These are phyloP conservation scores for Polymixis flavicincta DNA, from an alignment of 2,888 invertebrate species.

Conservation along the genomic window DNA sequence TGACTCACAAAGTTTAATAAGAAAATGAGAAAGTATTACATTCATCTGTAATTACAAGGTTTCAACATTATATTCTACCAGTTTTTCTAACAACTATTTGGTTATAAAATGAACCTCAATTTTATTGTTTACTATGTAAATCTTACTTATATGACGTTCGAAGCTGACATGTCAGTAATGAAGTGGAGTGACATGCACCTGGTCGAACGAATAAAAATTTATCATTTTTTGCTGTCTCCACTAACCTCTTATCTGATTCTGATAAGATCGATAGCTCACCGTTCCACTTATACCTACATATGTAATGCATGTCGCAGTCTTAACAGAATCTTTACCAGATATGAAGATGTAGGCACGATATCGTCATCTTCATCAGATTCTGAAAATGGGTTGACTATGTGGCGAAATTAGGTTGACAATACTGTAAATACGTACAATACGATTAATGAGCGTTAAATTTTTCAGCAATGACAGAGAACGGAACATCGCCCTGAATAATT, in stretches of 20 bases:
- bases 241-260: background rate
- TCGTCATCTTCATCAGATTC: background rate
- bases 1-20: too few species aligned
- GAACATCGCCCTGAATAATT: conserved; percentile 23
- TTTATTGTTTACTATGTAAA: too few species aligned
- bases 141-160: background rate
- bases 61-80: too few species aligned
- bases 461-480: conserved; percentile 1
- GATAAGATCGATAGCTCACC: conserved; percentile 2
- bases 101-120: too few species aligned
- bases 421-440: background rate
- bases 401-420: background rate
- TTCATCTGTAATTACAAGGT: too few species aligned
- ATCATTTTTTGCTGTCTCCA: background rate
- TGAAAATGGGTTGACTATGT: background rate
- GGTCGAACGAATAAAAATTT: background rate
- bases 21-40: too few species aligned
- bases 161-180: background rate
- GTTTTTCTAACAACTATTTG: too few species aligned
- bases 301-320: too few species aligned
- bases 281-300: background rate
- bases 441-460: background rate
- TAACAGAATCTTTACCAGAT: background rate
- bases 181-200: background rate
- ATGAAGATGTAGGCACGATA: background rate